Evolutionary conservation across 2,888 invertebrate species (phyloP), one percentile per base, ranked within the genome.

Genomic region (Lymantria dispar): DNA sequence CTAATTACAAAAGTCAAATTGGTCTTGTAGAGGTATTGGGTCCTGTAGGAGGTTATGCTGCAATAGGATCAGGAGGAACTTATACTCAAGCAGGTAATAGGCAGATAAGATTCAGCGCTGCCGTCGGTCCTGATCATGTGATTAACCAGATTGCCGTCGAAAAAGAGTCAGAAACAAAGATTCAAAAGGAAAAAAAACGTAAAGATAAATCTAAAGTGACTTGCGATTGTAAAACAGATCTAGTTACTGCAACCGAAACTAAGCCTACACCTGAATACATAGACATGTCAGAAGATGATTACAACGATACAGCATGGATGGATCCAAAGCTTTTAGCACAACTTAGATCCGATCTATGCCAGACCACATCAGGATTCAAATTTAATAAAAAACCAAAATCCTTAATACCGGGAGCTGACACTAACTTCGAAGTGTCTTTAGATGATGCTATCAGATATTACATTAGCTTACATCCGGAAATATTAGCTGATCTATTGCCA

Each of bases 401-500:
- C 5, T 7, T 7, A 30, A 33, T 10, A 10, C 10, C 1, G 3
- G 12, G 2, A 12, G 1, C 7, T n/a, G n/a, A 8, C 1, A 9
- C 38, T 38, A 12, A 38, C 1, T 3, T 38, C 3, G 38, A 38
- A 38, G 38, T 38, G 1, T 38, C 48, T 14, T 43, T 48, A 38
- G 48, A 48, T 7, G 48, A 48, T 38, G 29, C 43, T 10, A 48
- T 48, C 13, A 43, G 48, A 48, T 48, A 48, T 30, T 48, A 48
- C 43, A 43, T 43, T 14, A 43, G 10, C n/a, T 48, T 48, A 29
- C 42, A 48, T n/a, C 48, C 48, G 1, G 43, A 48, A 37, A 41
- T 48, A 9, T 48, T 48, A n/a, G n/a, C 38, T 52, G n/a, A 8
- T 45, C 36, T 50, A 56, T 8, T 45, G 54, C 37, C 56, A 54